phyloP scores from a whole-genome alignment of 2,113 vertebrate species.

The Pholis gunnellus region DNA sequence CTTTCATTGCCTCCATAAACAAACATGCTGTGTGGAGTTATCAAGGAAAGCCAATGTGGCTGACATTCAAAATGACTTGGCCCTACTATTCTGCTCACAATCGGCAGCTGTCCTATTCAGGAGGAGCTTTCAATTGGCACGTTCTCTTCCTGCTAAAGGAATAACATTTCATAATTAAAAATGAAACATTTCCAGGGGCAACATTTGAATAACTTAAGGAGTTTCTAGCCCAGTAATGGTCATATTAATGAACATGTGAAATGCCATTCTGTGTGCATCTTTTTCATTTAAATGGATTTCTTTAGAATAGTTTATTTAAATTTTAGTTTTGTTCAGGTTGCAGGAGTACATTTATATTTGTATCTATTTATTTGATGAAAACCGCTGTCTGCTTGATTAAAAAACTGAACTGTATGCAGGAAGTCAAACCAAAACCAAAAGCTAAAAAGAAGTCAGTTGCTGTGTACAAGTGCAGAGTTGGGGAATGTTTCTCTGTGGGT shows the following conservation, averaged over 20 bases:
- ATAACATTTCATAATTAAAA: slow-evolving; percentile 68
- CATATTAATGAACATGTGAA: slow-evolving; percentile 43
- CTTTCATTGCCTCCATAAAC: slow-evolving; percentile 69
- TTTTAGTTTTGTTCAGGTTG: not conserved
- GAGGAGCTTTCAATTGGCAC: slow-evolving; percentile 39
- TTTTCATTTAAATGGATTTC: not conserved
- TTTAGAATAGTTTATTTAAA: too few species aligned
- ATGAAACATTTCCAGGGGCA: slow-evolving; percentile 52
- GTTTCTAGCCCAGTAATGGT: slow-evolving; percentile 44
- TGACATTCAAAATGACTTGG: slow-evolving; percentile 75
- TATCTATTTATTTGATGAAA: not conserved
- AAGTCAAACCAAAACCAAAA: not conserved
- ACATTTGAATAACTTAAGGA: slow-evolving; percentile 33
- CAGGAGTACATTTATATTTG: not conserved
- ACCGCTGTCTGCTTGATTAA: not conserved
- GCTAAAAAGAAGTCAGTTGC: not conserved
- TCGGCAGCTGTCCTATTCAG: slow-evolving; percentile 71
- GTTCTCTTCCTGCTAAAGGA: slow-evolving; percentile 39
- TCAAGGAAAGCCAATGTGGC: slow-evolving; percentile 71
- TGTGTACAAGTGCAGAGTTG: not conserved
- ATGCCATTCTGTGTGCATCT: not conserved
- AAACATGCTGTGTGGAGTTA: slow-evolving; percentile 64
- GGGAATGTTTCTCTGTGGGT: not conserved
- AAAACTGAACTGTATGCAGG: not conserved
- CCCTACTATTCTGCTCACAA: slow-evolving; percentile 55